Base-by-base conservation (phyloP, 92 coral and sea anemone genomes). In the Epizoanthus stellaris region DNA sequence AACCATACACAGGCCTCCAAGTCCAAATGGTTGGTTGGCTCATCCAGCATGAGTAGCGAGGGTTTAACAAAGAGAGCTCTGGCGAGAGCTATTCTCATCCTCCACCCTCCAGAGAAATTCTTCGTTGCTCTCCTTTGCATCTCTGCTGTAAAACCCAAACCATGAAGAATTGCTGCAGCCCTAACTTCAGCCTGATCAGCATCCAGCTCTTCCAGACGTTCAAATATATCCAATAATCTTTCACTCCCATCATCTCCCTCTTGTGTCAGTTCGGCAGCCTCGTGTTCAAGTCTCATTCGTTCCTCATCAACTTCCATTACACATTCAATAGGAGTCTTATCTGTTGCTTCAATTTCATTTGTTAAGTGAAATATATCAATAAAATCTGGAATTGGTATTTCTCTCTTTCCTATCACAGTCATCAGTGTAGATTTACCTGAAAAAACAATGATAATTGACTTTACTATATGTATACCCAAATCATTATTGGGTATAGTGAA, bases 1-100 rank as follows among this genome's bases (percentile, higher is more conserved):
- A 96, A 87, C 99, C 99, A 96, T 49, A 96, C 99, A 89, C 99
- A 96, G 1, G 99, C 99, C 92, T 96, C 99, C 81, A 96, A 81
- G 83, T 96, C 99, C 67, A 96, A 90, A 79, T 96, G 99, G 69
- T 96, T 96, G 57, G 99, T 96, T 5, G 99, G 99, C 62, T 96
- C 99, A 91, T 96, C 99, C 52, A 96, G 93, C 75, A 96, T 77
- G 3, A 96, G 91, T 21, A 96, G 86, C 0, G 98, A 87, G 38
- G 99, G 99, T 85, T 91, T 91, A 7, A 96, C 95, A 91, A 96
- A 94, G 73, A 96, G 89, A 5, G 99, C 99, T 72, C 98, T 75
- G 6, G 99, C 99, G 34, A 96, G 86, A 20, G 99, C 93, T 20
- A 96, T 96, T 79, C 99, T 93, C 99, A 96, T 96, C 39, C 99